Evolutionary conservation across 1,140 invertebrate species (phyloP), one percentile per base, ranked within the genome.

Genomic region (Bombus balteatus): DNA sequence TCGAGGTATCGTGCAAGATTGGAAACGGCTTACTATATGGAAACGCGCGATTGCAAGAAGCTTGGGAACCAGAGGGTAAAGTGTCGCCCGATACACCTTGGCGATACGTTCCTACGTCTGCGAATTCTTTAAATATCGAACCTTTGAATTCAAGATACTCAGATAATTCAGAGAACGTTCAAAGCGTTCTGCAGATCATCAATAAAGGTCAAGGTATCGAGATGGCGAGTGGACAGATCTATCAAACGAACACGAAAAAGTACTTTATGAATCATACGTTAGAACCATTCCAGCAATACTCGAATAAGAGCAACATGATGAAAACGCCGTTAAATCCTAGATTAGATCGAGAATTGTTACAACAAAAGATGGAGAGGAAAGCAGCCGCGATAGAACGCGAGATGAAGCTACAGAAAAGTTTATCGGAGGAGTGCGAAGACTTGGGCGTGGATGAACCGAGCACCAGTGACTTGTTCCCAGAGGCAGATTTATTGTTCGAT

Each of bases 341-440:
- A 34, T 62, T 93, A 4, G 94, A 95, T 15, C 87, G 93, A 0
- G 94, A 95, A 53, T 37, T 94, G 37, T 74, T 92, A 15, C 93
- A 94, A 22, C 94, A 95, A 12, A 87, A 92, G 34, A 92, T 93
- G 71, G 94, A 96, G 66, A 91, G 94, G 68, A 96, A 96, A 87
- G 93, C 95, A 53, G 95, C 95, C 0, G 95, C 95, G 3, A 91
- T 96, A 6, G 96, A 97, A 87, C 93, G 96, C n/a, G 96, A 96
- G 90, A 87, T 96, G 41, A 94, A 95, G 70, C 91, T 96, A 4
- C 96, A 97, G 94, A 97, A 97, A 92, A 97, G 97, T 57, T 92
- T 97, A 12, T 97, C 97, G 0, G 97, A 97, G 91, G 97, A 98
- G 91, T 97, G 97, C 92, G 97, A 97, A 90, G 97, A 97, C 92